Evolutionary conservation across 2,113 vertebrate genomes (phyloP).

Genomic region (Podilymbus podiceps): DNA sequence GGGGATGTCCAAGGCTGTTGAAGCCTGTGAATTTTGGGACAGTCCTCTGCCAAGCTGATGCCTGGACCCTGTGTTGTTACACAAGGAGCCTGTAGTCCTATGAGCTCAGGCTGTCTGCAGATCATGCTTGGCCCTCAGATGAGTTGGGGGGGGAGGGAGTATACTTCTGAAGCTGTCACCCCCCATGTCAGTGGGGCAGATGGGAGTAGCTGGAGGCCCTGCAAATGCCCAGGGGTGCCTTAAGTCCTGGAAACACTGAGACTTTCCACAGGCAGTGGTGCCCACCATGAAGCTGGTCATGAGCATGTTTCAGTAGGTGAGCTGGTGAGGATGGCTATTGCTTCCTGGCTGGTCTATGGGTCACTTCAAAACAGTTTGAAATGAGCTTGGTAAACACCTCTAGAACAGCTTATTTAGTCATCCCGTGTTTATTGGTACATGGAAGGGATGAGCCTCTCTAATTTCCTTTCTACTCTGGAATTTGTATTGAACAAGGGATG

Average conservation of each 20-base stretch:
- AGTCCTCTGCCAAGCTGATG: background rate
- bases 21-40: background rate
- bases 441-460: background rate
- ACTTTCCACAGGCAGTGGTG: background rate
- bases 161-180: background rate
- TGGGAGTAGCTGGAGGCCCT: background rate
- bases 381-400: background rate
- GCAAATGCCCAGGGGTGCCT: background rate
- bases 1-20: background rate
- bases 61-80: background rate
- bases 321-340: background rate
- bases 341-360: background rate
- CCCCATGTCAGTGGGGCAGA: background rate
- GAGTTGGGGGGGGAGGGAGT: fast-evolving
- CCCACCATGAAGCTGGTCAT: background rate
- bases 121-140: background rate
- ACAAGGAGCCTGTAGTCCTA: background rate
- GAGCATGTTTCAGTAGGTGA: background rate
- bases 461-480: background rate
- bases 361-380: background rate
- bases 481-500: background rate
- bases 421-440: background rate
- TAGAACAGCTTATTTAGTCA: background rate
- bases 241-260: background rate
- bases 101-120: background rate